Evolutionary conservation across 2,113 vertebrate genomes (phyloP).

Genomic region (Cathartes aura): DNA sequence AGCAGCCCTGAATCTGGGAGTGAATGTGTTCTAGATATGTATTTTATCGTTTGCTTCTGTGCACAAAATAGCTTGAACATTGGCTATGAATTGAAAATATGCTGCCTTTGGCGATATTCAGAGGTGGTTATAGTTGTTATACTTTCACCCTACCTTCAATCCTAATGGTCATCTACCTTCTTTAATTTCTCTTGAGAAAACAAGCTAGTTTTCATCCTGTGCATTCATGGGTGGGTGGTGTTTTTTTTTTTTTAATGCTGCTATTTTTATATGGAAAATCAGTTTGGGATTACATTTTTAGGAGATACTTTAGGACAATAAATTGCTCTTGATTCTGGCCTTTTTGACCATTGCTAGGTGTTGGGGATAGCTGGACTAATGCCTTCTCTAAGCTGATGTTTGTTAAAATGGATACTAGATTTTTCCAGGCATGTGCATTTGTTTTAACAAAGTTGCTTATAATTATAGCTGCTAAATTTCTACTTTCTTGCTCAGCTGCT

Average conservation of each 20-base stretch:
- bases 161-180: background rate
- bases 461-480: background rate
- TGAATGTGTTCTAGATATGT: background rate
- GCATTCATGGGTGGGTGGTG: background rate
- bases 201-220: background rate
- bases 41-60: background rate
- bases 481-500: background rate
- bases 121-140: background rate
- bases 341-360: background rate
- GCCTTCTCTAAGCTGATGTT: background rate
- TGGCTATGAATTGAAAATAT: background rate
- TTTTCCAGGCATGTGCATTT: background rate
- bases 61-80: background rate
- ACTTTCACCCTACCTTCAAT: background rate
- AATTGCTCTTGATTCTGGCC: rapidly evolving
- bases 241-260: background rate
- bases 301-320: background rate
- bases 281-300: background rate
- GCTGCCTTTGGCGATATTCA: background rate
- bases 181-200: background rate
- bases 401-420: background rate
- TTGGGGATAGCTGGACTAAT: background rate
- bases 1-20: background rate
- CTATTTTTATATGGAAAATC: background rate
- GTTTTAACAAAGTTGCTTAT: background rate